A percentile compares a stretch with the other conserved stretches of the same genome.
phyloP scores from a whole-genome alignment of 2,888 invertebrate species.

The Lasioglossum morio region DNA sequence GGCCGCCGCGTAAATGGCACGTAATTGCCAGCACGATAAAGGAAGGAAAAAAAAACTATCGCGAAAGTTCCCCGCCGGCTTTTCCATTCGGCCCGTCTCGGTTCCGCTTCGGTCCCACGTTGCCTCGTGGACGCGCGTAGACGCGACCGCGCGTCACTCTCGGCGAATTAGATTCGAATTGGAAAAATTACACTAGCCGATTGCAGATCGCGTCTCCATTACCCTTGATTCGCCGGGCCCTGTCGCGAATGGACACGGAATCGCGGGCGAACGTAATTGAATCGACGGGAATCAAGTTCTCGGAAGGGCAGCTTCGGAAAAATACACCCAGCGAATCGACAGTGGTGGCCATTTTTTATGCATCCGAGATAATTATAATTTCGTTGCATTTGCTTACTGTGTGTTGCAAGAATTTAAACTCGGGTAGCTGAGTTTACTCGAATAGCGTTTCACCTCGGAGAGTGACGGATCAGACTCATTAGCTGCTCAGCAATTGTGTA shows the following conservation, averaged over 20 bases:
- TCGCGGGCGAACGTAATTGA: slow-evolving; percentile 45
- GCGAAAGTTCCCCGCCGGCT: slow-evolving; percentile 36
- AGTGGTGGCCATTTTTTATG: background rate
- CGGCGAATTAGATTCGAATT: slow-evolving; percentile 65
- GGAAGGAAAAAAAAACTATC: slow-evolving; percentile 33
- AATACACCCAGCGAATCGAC: background rate
- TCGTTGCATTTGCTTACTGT: too few relatives aligned
- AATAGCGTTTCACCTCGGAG: too few relatives aligned
- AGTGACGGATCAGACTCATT: too few relatives aligned
- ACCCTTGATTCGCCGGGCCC: slow-evolving; percentile 2
- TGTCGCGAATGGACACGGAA: slow-evolving; percentile 20
- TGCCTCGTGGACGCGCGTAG: slow-evolving; percentile 18
- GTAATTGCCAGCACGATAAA: slow-evolving; percentile 56
- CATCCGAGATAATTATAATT: too few relatives aligned
- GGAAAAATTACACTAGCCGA: slow-evolving; percentile 59
- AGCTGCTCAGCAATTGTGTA: too few relatives aligned
- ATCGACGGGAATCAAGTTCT: slow-evolving; percentile 16
- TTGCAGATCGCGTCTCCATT: slow-evolving; percentile 57
- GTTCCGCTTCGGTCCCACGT: slow-evolving; percentile 23
- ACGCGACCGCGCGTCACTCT: background rate
- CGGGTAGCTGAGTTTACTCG: too few relatives aligned
- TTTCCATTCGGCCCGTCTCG: slow-evolving; percentile 15
- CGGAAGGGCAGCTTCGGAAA: background rate
- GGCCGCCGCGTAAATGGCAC: slow-evolving; percentile 58
- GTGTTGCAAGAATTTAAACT: too few relatives aligned